phyloP scores from a whole-genome alignment of 2,113 vertebrate species.

The Dissostichus mawsoni region DNA sequence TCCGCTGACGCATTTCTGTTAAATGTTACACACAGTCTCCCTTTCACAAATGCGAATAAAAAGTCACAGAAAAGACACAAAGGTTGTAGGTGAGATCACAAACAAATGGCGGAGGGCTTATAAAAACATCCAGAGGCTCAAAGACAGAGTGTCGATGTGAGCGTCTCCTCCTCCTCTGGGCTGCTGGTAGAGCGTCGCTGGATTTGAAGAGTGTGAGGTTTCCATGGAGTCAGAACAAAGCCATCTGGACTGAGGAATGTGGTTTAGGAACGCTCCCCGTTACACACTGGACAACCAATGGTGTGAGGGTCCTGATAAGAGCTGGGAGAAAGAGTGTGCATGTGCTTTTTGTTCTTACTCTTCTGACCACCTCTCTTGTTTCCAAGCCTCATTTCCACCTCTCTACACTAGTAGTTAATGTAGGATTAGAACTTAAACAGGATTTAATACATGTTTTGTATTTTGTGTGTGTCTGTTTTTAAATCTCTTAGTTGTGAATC shows the following conservation, averaged over 20 bases:
- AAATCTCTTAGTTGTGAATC: not conserved
- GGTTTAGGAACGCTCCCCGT: constrained; percentile 66
- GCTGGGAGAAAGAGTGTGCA: not conserved
- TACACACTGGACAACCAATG: constrained; percentile 50
- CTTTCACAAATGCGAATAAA: not conserved
- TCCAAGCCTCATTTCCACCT: constrained; percentile 22
- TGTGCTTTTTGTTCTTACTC: not conserved
- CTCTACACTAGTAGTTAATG: not conserved
- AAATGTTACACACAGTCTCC: not conserved
- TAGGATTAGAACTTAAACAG: not conserved
- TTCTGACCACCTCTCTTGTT: constrained; percentile 35
- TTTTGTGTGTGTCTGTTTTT: not conserved
- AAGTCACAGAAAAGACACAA: not conserved
- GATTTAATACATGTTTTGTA: not conserved
- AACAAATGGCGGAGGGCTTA: not conserved
- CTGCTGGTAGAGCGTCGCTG: constrained; percentile 50
- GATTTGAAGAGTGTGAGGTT: constrained; percentile 69
- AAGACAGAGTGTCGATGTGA: constrained; percentile 14
- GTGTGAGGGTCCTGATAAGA: constrained; percentile 61
- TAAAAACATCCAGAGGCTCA: constrained; percentile 37
- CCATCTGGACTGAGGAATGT: constrained; percentile 81
- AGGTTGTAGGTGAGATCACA: constrained; percentile 47
- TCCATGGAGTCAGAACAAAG: constrained; percentile 81
- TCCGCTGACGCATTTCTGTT: constrained; percentile 1
- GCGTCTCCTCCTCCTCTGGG: constrained; percentile 28